Percentiles rank a stretch among this genome's conserved stretches.
Conservation (phyloP, 2,797 vertebrate species). For the Paguma larvata region DNA sequence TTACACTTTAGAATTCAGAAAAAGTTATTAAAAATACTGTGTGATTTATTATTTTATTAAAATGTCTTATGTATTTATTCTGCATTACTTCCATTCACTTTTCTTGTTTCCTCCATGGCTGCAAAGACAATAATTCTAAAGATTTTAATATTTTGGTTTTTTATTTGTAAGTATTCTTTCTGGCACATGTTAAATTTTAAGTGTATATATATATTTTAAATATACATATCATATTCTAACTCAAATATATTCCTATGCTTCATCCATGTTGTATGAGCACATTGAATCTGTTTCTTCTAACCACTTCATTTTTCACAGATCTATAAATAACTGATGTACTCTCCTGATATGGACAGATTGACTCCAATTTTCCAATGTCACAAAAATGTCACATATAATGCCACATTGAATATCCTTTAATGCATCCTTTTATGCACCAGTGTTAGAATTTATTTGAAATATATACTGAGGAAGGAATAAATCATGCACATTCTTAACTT, state of each 20-base stretch:
- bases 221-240: not conserved
- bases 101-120: not conserved
- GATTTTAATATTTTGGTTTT: not conserved
- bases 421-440: not conserved
- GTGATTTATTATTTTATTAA: not conserved
- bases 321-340: not conserved
- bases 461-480: not conserved
- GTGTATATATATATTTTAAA: not conserved
- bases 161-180: not conserved
- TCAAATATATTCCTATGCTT: not conserved
- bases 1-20: not conserved
- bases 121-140: not conserved
- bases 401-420: not conserved
- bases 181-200: not conserved
- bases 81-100: not conserved
- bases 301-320: not conserved
- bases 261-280: not conserved
- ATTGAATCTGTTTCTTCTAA: not conserved
- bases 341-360: not conserved
- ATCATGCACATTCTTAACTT: not conserved
- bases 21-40: not conserved
- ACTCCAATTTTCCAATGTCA: not conserved
- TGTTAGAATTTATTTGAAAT: not conserved
- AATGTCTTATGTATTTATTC: not conserved
- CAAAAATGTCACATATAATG: not conserved